These are phyloP conservation scores for Stenodema calcarata DNA, from an alignment of 2,888 invertebrate species.

Conservation along the genomic window DNA sequence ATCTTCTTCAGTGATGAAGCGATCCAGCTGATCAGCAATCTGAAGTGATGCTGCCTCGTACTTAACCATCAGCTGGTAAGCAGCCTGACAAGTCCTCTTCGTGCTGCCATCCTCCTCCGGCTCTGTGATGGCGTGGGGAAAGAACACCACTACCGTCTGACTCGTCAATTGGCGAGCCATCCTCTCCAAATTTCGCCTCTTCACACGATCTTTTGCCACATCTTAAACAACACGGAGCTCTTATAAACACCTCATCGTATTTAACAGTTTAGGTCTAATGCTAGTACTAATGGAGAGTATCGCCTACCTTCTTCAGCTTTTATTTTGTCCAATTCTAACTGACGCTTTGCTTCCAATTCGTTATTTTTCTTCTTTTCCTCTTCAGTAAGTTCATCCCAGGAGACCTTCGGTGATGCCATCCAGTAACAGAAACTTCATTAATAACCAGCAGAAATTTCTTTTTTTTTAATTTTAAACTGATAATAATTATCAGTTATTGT, in stretches of 20 bases:
- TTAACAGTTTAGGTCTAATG: neutral
- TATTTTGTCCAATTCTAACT: constrained; percentile 64
- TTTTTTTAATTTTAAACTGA: too few species aligned
- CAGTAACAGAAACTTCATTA: neutral
- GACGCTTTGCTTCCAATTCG: constrained; percentile 63
- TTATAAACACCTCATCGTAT: too few species aligned
- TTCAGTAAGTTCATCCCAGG: constrained; percentile 59
- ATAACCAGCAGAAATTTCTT: too few species aligned
- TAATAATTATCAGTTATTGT: too few species aligned
- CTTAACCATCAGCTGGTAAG: constrained; percentile 57
- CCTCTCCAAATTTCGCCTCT: constrained; percentile 54
- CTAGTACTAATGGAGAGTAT: neutral
- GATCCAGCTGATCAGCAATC: constrained; percentile 63
- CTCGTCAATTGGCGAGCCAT: constrained; percentile 54
- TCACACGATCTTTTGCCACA: constrained; percentile 54
- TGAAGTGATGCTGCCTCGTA: constrained; percentile 65
- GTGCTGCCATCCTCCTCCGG: constrained; percentile 45
- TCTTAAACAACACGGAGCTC: constrained; percentile 51
- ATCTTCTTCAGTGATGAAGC: constrained; percentile 58
- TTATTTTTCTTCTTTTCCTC: constrained; percentile 61
- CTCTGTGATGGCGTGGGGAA: constrained; percentile 56
- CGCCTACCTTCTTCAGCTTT: constrained; percentile 59
- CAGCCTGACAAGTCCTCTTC: constrained; percentile 55
- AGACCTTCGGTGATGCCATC: constrained; percentile 55
- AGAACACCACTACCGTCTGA: constrained; percentile 57